Conservation (phyloP, 64 coral and sea anemone genomes). For the Astreopora myriophthalma region DNA sequence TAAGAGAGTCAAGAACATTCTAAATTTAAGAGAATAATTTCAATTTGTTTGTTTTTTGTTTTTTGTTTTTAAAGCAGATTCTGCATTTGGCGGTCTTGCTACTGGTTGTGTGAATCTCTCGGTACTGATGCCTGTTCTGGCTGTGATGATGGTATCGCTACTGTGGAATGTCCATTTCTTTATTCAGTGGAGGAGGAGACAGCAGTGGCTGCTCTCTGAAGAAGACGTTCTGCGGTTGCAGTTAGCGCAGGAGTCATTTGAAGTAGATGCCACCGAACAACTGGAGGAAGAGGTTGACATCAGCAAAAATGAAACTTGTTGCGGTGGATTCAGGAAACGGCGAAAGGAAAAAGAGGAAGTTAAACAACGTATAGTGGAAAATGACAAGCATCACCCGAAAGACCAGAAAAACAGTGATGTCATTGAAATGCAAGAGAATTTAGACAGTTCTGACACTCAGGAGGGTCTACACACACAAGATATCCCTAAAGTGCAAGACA, state of each 20-base stretch:
- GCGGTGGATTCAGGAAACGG: background rate
- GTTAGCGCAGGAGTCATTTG: background rate
- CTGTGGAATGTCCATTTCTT: slow-evolving; percentile 11
- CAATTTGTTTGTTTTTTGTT: background rate
- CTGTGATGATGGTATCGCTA: background rate
- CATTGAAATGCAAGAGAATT: background rate
- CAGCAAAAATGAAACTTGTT: background rate
- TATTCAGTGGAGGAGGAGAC: background rate
- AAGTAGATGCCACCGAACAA: background rate
- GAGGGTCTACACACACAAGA: no score
- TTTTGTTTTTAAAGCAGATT: background rate
- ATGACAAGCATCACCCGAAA: background rate
- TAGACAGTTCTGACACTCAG: background rate
- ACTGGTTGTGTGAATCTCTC: background rate
- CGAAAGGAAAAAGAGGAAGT: background rate
- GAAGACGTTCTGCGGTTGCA: background rate
- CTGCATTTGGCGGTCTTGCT: background rate
- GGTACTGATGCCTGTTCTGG: background rate
- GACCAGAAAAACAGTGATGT: background rate
- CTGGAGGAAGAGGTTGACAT: background rate
- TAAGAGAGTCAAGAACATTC: no score
- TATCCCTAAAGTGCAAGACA: background rate
- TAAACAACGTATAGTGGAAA: background rate
- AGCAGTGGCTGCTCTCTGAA: background rate
- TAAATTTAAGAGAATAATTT: no score